Conservation (phyloP, 2,113 vertebrate species). For the Phalacrocorax brasilianus region DNA sequence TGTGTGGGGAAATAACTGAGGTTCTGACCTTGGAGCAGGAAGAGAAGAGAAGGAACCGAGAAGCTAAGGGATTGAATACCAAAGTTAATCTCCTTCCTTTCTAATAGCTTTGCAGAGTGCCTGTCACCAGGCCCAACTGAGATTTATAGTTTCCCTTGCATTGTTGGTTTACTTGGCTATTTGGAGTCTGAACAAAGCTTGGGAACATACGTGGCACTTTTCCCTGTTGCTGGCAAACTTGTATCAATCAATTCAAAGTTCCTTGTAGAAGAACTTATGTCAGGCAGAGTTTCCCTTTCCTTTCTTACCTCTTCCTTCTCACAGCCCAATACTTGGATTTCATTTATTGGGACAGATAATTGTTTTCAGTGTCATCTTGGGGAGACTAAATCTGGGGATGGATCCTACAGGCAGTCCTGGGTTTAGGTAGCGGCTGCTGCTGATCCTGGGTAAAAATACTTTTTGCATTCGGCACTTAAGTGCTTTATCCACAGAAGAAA, state of each 20-base stretch:
- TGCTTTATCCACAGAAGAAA: not conserved
- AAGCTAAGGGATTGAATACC: not conserved
- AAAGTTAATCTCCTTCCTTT: slow-evolving; percentile 39
- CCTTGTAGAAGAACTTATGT: slow-evolving; percentile 34
- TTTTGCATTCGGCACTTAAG: not conserved
- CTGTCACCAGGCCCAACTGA: slow-evolving; percentile 17
- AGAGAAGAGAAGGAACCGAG: not conserved
- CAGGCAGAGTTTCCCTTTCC: not conserved
- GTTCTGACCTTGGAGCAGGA: not conserved
- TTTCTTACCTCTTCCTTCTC: not conserved
- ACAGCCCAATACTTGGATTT: not conserved
- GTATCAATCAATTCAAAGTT: slow-evolving; percentile 56
- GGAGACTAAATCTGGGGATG: not conserved
- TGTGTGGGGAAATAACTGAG: not conserved
- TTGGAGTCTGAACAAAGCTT: slow-evolving; percentile 48
- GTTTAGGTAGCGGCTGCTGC: not conserved
- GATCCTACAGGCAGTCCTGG: not conserved
- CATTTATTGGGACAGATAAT: not conserved
- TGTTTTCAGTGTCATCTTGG: not conserved
- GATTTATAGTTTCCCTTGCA: slow-evolving; percentile 52
- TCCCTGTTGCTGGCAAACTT: slow-evolving; percentile 20
- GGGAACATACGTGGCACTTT: not conserved
- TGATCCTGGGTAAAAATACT: not conserved
- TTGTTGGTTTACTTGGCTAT: slow-evolving; percentile 55
- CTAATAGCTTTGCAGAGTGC: slow-evolving; percentile 31